Evolutionary conservation across 1,140 invertebrate species (phyloP).

Genomic region (Leptoteleia sp.): DNA sequence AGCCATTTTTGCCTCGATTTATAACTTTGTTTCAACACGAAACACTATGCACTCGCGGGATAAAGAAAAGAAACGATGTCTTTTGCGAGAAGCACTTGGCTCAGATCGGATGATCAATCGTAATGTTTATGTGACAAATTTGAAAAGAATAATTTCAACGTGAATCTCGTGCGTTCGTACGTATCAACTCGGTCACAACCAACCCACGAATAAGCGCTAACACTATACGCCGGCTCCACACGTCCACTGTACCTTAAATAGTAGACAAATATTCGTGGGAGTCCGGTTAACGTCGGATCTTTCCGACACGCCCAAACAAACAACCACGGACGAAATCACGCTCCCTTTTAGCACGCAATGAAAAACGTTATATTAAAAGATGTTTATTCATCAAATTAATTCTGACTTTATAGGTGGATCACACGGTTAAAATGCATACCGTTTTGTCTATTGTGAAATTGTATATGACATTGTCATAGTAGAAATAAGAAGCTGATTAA

Average conservation of each 20-base stretch:
- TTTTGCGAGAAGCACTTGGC: slow-evolving; percentile 20
- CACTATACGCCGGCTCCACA: slow-evolving; percentile 67
- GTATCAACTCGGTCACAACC: slow-evolving; percentile 35
- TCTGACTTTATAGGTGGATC: slow-evolving; percentile 15
- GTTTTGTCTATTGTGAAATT: too few species aligned
- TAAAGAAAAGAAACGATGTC: neutral
- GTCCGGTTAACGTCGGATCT: slow-evolving; percentile 67
- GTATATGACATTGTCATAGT: too few species aligned
- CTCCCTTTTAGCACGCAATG: slow-evolving; percentile 25
- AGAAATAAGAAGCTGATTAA: too few species aligned
- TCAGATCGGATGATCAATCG: neutral
- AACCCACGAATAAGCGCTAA: slow-evolving; percentile 72
- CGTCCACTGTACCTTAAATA: slow-evolving; percentile 79
- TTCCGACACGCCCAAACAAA: slow-evolving; percentile 63
- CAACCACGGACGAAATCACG: slow-evolving; percentile 30
- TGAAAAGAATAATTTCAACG: too few species aligned
- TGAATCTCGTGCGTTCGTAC: slow-evolving; percentile 23
- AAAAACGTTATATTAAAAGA: slow-evolving; percentile 23
- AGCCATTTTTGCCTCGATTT: slow-evolving; percentile 83
- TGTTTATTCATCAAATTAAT: slow-evolving; percentile 37
- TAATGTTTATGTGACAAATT: slow-evolving; percentile 18
- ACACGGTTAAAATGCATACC: slow-evolving; percentile 1
- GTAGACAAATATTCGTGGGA: slow-evolving; percentile 69
- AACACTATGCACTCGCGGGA: slow-evolving; percentile 42
- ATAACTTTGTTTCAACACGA: slow-evolving; percentile 21